Conservation (phyloP, 2,797 vertebrate genomes). For the Peromyscus nudipes region DNA sequence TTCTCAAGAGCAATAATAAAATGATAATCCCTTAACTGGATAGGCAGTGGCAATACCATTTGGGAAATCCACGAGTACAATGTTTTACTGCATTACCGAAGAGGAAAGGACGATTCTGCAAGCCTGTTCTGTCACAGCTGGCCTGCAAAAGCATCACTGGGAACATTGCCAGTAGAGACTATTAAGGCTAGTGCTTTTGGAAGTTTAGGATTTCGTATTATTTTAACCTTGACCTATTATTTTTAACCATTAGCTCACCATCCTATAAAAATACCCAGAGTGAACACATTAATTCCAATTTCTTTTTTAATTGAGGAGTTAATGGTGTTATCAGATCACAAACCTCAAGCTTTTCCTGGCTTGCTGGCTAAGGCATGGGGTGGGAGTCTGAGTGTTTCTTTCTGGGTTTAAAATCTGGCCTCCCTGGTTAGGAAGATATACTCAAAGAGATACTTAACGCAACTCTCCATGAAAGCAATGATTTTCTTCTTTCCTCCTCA, state of each 20-base stretch:
- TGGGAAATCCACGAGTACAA: background rate
- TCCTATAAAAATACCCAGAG: background rate
- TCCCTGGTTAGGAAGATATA: background rate
- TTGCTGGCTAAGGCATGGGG: background rate
- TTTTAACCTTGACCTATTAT: slow-evolving; percentile 20
- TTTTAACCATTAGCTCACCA: background rate
- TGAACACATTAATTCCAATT: background rate
- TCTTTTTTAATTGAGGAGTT: background rate
- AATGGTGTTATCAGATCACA: background rate
- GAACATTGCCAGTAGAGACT: background rate
- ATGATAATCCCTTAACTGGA: background rate
- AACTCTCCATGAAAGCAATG: background rate
- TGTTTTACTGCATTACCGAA: background rate
- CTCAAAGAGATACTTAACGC: background rate
- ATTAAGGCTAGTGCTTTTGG: background rate
- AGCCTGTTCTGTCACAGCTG: background rate
- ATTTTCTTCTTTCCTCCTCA: background rate
- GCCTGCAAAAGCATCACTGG: background rate
- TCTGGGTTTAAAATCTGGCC: background rate
- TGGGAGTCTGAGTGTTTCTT: background rate
- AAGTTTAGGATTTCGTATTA: slow-evolving; percentile 27
- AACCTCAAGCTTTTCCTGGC: background rate
- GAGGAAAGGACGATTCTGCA: background rate
- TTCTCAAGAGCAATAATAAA: background rate
- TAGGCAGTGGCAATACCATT: too few relatives aligned